These are phyloP conservation scores for Calidris pugnax DNA, from an alignment of 2,113 vertebrate species.

Conservation along the genomic window DNA sequence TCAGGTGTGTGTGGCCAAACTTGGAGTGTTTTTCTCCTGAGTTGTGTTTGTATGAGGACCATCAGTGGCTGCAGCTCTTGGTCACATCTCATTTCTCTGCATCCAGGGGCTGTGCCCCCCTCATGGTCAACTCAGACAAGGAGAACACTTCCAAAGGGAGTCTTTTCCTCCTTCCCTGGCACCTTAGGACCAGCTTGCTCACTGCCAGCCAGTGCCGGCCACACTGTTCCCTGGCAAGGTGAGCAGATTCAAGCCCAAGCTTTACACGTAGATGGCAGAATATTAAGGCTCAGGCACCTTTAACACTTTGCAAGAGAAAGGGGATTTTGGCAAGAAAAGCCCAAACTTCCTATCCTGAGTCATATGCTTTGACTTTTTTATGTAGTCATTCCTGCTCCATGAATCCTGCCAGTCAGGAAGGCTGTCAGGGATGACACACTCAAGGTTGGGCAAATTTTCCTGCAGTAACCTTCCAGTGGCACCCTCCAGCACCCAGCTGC, in stretches of 20 bases:
- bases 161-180: background rate
- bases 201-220: background rate
- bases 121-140: fast-evolving
- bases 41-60: background rate
- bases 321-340: conserved; percentile 25
- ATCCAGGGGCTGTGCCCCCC: background rate
- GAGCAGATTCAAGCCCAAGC: background rate
- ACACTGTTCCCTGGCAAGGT: background rate
- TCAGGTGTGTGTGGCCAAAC: background rate
- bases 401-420: background rate
- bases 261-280: background rate
- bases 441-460: background rate
- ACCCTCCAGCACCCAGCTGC: background rate
- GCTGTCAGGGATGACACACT: background rate
- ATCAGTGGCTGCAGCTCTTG: fast-evolving
- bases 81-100: background rate
- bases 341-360: conserved; percentile 15
- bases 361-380: conserved; percentile 33
- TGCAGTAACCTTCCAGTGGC: background rate
- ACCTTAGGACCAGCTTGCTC: background rate
- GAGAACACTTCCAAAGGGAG: background rate
- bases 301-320: background rate
- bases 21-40: background rate
- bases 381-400: background rate
- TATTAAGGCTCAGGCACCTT: background rate